phyloP scores from a whole-genome alignment of 1,140 invertebrate genomes.

The Saccostrea echinata region DNA sequence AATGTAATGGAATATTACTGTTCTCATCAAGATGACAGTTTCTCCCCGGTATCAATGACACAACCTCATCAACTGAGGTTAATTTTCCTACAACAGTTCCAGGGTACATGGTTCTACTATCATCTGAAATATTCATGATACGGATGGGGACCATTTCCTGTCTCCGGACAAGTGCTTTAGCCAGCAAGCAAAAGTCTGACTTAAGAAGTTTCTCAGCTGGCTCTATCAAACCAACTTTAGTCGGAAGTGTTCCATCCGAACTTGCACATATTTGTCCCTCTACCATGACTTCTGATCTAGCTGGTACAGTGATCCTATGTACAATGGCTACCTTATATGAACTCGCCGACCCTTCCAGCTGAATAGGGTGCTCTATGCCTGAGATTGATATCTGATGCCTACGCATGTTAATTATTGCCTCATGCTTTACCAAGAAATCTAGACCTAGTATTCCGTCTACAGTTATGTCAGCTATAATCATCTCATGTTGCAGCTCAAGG shows the following conservation, averaged over 20 bases:
- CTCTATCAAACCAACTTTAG: constrained; percentile 11
- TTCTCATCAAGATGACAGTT: background rate
- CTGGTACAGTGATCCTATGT: background rate
- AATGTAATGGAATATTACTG: background rate
- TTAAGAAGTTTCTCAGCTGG: background rate
- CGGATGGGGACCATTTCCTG: constrained; percentile 34
- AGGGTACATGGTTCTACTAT: constrained; percentile 28
- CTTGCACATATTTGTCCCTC: background rate
- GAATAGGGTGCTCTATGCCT: background rate
- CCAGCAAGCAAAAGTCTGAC: background rate
- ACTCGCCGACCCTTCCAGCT: constrained; percentile 36
- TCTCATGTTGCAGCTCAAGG: background rate
- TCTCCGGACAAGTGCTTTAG: constrained; percentile 11
- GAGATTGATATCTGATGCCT: constrained; percentile 13
- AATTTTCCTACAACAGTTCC: constrained; percentile 43
- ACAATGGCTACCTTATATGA: constrained; percentile 30
- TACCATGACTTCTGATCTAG: background rate
- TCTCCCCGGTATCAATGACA: constrained; percentile 14
- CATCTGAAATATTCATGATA: constrained; percentile 43
- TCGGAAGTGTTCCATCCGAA: background rate
- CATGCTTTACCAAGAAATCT: constrained; percentile 22
- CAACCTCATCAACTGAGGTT: background rate
- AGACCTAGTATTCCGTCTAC: constrained; percentile 46
- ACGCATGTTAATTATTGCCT: constrained; percentile 10
- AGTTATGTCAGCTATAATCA: constrained; percentile 41